Conservation (phyloP, 2,888 invertebrate genomes). For the Pseudococcus longispinus region DNA sequence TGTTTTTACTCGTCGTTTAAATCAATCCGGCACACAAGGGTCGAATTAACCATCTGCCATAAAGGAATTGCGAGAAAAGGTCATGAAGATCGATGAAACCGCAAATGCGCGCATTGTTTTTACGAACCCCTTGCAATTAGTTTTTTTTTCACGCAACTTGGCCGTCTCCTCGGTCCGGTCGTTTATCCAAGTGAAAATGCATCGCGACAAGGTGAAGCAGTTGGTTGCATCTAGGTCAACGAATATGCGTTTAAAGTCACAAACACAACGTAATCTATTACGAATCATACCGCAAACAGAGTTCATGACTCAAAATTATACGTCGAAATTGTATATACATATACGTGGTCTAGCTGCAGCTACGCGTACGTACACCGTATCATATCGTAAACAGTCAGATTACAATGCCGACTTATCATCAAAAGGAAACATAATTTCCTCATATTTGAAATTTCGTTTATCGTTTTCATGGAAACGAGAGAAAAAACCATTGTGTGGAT, state of each 20-base stretch:
- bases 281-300: neutral
- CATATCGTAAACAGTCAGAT: neutral
- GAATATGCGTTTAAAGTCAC: conserved; percentile 18
- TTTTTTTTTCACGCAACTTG: conserved; percentile 14
- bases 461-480: neutral
- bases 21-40: neutral
- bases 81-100: conserved; percentile 37
- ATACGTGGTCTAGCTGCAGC: neutral
- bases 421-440: neutral
- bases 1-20: neutral
- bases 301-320: neutral
- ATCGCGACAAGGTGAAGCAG: conserved; percentile 43
- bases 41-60: neutral
- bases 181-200: conserved; percentile 33
- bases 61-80: conserved; percentile 24
- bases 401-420: neutral
- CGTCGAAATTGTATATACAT: neutral
- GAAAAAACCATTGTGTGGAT: neutral
- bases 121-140: neutral
- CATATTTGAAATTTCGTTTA: neutral
- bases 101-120: conserved; percentile 33
- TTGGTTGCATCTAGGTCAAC: conserved; percentile 34
- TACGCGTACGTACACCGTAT: neutral
- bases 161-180: neutral
- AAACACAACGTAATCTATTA: neutral